Percentiles rank a stretch among this genome's conserved stretches.
phyloP scores from a whole-genome alignment of 2,888 invertebrate species.

The Hipparchia semele region DNA sequence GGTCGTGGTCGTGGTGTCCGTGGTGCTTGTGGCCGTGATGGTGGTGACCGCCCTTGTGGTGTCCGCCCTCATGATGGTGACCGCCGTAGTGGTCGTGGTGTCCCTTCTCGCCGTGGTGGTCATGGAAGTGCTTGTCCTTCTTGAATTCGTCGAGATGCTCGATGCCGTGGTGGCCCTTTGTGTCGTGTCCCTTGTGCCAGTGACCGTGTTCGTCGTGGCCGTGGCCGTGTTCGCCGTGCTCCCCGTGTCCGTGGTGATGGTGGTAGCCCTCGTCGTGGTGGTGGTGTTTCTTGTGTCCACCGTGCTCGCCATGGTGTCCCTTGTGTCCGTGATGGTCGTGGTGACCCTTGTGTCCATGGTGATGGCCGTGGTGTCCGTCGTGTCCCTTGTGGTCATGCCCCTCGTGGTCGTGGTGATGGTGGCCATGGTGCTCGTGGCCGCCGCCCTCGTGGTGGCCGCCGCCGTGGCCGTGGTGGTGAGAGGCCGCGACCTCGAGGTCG shows the following conservation, averaged over 20 bases:
- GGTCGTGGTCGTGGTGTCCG: constrained; percentile 89
- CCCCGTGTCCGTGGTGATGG: constrained; percentile 84
- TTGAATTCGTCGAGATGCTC: constrained; percentile 93
- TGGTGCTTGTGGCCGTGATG: constrained; percentile 91
- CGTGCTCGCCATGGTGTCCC: constrained; percentile 84
- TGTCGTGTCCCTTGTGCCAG: constrained; percentile 92
- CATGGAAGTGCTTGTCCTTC: constrained; percentile 93
- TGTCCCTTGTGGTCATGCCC: constrained; percentile 85
- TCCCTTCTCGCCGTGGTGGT: constrained; percentile 91
- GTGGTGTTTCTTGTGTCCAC: constrained; percentile 85
- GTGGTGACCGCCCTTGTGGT: constrained; percentile 91
- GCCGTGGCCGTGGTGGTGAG: constrained; percentile 63
- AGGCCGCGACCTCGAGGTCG: constrained; percentile 81
- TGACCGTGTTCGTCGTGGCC: constrained; percentile 83
- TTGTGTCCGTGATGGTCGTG: constrained; percentile 84
- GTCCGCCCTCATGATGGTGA: constrained; percentile 88
- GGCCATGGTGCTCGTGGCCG: constrained; percentile 7
- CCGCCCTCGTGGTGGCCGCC: constrained; percentile 56
- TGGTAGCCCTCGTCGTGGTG: constrained; percentile 86
- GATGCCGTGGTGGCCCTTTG: constrained; percentile 91
- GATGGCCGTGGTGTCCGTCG: constrained; percentile 83
- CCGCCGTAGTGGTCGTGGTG: constrained; percentile 90
- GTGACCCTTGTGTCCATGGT: constrained; percentile 86
- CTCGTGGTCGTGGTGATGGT: constrained; percentile 84
- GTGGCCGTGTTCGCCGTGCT: constrained; percentile 85